Percentiles rank a stretch among this genome's conserved stretches.
These are phyloP conservation scores for Drosophila subpulchrella DNA, from an alignment of 1,140 invertebrate species.

Conservation along the genomic window DNA sequence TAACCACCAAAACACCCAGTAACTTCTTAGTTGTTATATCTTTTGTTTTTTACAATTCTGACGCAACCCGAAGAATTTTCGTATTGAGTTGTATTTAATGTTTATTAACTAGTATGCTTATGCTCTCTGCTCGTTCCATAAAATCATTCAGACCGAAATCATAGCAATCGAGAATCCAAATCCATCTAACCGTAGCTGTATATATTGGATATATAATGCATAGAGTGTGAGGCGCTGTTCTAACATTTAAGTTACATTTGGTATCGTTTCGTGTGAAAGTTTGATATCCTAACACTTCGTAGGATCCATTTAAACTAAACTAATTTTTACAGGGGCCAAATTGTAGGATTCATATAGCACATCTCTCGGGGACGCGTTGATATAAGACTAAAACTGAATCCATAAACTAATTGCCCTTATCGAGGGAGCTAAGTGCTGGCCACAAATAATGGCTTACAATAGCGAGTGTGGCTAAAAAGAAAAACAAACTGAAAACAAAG, in stretches of 20 bases:
- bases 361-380: not conserved
- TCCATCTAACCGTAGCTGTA: conserved; percentile 12
- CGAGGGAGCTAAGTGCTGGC: conserved; percentile 29
- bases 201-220: conserved; percentile 23
- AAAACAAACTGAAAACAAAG: not conserved
- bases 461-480: not conserved
- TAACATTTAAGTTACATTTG: conserved; percentile 10
- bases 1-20: conserved; percentile 49
- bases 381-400: conserved; percentile 27
- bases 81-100: conserved; percentile 18
- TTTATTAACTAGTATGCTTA: conserved; percentile 22
- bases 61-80: conserved; percentile 13
- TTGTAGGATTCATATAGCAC: conserved; percentile 11
- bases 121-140: conserved; percentile 4
- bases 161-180: conserved; percentile 16
- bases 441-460: conserved; percentile 6
- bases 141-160: conserved; percentile 30
- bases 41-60: conserved; percentile 33
- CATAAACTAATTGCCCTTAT: conserved; percentile 37
- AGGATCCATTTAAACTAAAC: conserved; percentile 28
- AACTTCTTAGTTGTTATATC: conserved; percentile 46
- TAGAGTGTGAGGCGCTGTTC: conserved; percentile 8
- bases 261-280: not conserved
- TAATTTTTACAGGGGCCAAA: conserved; percentile 39
- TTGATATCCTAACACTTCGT: conserved; percentile 12